Evolutionary conservation across 2,113 vertebrate genomes (phyloP).

Genomic region (Platanista minor): DNA sequence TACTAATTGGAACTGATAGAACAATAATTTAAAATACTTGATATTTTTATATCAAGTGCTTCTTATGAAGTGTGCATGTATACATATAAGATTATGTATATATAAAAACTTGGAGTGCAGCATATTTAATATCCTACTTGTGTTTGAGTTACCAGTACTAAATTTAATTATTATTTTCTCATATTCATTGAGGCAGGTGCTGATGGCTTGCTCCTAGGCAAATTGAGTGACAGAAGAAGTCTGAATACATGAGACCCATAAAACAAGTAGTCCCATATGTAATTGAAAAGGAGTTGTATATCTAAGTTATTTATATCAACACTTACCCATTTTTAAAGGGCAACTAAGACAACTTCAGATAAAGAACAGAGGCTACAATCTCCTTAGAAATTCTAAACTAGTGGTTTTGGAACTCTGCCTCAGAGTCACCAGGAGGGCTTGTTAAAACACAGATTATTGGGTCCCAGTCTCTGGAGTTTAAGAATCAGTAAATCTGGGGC

Average conservation of each 20-base stretch:
- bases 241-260: not conserved
- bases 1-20: not conserved
- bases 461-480: not conserved
- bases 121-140: not conserved
- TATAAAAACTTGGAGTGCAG: not conserved
- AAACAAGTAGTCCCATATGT: not conserved
- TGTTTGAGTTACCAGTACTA: not conserved
- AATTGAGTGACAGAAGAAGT: slow-evolving; percentile 5
- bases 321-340: not conserved
- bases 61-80: not conserved
- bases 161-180: slow-evolving; percentile 36
- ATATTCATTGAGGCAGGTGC: not conserved
- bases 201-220: not conserved
- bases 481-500: not conserved
- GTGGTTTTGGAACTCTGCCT: not conserved
- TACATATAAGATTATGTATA: not conserved
- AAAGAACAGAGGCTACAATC: not conserved
- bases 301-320: not conserved
- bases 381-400: not conserved
- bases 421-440: not conserved
- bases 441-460: not conserved
- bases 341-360: not conserved
- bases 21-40: slow-evolving; percentile 9
- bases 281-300: not conserved
- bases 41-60: not conserved